Evolutionary conservation across 37 sponge, comb jelly and placozoan species (phyloP), one percentile per base, ranked within the genome.

Genomic region (Corticium candelabrum): DNA sequence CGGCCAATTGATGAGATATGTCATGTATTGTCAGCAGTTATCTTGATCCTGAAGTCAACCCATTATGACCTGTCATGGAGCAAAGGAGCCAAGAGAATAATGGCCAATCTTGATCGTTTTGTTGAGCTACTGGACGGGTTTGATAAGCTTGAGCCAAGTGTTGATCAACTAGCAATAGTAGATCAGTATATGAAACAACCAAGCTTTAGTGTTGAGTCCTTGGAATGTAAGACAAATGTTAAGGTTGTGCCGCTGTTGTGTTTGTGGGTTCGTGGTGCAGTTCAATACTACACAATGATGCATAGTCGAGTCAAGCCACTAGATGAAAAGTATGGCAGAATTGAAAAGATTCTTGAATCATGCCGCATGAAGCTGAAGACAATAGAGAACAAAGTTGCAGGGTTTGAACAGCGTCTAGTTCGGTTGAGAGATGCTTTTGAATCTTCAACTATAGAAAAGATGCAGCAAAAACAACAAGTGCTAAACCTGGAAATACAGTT

Each of bases 31-130:
- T 11, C 62, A 73, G 5, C 34, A 3, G 32, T 34, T 41, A 7
- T 40, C 40, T 3, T 37, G 41, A 27, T 69, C 80, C 77, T 89
- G 31, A 95, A 91, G 57, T 89, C 92, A 36, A 86, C 96, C 39
- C 76, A 78, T 76, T 85, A 91, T 35, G 96, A 95, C 43, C n/a
- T 89, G 7, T 85, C 96, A 0, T 95, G 96, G 96, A 87, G 85
- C 68, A 95, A 95, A 71, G 96, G 96, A 1, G 96, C 90, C 41
- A 95, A 95, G 76, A 76, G 96, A 68, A 73, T 95, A 39, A 87
- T 95, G 87, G 96, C 96, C 33, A 91, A 91, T 56, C 40, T 95
- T 36, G 96, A 91, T 76, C 76, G 95, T 57, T 90, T 90, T 57
- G 37, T 67, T 11, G 90, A 87, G 41, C 79, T 88, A 40, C 69